Percentiles rank a stretch among this genome's conserved stretches.
Conservation (phyloP, 2,113 vertebrate species). For the Chaenogobius annularis region DNA sequence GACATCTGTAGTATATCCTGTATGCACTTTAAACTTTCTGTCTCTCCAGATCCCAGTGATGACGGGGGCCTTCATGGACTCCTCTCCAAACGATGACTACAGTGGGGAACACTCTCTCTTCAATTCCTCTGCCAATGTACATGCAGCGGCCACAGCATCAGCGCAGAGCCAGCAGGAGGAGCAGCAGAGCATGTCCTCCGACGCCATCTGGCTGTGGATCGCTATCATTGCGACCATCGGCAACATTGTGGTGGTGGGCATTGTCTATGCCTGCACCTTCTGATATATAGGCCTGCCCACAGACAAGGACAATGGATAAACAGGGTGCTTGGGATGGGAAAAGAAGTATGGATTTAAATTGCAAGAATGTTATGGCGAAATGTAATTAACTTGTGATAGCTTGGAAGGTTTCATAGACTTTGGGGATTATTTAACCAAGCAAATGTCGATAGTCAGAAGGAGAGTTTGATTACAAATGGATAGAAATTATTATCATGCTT, state of each 20-base stretch:
- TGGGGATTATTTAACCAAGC: no score
- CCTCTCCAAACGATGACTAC: conserved; percentile 94
- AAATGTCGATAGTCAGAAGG: no score
- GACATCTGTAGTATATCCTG: no score
- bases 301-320: neutral
- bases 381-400: neutral
- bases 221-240: conserved; percentile 96
- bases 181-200: conserved; percentile 86
- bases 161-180: conserved; percentile 85
- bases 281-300: conserved; percentile 69
- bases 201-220: conserved; percentile 96
- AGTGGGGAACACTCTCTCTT: conserved; percentile 94
- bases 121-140: conserved; percentile 92
- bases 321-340: conserved; percentile 3
- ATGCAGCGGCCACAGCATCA: conserved; percentile 73
- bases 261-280: conserved; percentile 97
- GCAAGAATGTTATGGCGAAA: no score
- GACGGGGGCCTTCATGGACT: conserved; percentile 98
- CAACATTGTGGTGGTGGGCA: conserved; percentile 96
- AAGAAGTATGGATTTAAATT: neutral
- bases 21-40: neutral
- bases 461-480: no score
- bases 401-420: neutral
- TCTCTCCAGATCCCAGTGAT: conserved; percentile 92
- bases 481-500: no score